These are phyloP conservation scores for Hetaerina titia DNA, from an alignment of 2,888 invertebrate genomes.

Conservation along the genomic window DNA sequence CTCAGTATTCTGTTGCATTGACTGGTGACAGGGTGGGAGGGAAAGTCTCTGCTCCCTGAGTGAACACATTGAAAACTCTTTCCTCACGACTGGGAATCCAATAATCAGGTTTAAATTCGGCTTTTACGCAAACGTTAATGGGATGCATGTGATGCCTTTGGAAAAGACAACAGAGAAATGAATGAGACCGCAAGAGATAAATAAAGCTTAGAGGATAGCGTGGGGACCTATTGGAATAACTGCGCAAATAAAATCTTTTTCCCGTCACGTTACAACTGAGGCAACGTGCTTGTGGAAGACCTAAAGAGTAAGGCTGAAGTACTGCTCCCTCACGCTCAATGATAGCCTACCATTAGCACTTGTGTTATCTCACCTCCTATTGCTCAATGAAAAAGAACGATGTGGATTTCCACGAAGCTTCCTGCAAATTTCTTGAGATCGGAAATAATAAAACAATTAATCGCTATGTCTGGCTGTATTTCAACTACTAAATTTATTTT, in stretches of 20 bases:
- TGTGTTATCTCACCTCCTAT: too few species aligned
- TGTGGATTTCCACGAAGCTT: too few species aligned
- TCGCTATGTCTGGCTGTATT: too few species aligned
- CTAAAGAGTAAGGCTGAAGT: background rate
- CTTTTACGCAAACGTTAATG: slow-evolving; percentile 9
- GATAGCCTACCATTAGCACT: background rate
- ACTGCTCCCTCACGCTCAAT: background rate
- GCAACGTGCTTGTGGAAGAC: too few species aligned
- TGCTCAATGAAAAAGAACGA: too few species aligned
- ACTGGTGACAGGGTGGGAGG: background rate
- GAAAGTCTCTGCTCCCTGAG: background rate
- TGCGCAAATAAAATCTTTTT: background rate
- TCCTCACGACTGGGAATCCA: background rate
- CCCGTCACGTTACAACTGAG: background rate
- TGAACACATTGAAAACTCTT: background rate
- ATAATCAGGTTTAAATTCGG: slow-evolving; percentile 17
- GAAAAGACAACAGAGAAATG: slow-evolving; percentile 17
- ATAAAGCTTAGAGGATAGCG: slow-evolving; percentile 9
- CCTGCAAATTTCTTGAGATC: too few species aligned
- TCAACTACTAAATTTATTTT: too few species aligned
- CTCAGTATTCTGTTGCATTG: slow-evolving; percentile 57
- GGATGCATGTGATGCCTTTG: slow-evolving; percentile 7
- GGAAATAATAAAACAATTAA: too few species aligned
- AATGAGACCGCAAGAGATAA: background rate
- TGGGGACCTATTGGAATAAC: background rate